Conservation (phyloP, 2,797 vertebrate species). For the Eupleurogrammus muticus region DNA sequence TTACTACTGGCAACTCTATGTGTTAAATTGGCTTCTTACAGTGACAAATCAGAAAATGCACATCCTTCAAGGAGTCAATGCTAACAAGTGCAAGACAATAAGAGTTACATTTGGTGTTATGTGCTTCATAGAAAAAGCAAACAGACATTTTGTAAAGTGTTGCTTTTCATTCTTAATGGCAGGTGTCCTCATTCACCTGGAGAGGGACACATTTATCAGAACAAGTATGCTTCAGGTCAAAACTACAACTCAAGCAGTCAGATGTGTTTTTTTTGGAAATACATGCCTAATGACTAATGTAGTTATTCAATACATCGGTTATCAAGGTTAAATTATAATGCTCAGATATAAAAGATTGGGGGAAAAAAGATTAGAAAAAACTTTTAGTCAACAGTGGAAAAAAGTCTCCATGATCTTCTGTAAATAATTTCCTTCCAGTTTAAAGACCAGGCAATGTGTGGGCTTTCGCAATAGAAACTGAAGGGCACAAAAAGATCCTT, state of each 20-base stretch:
- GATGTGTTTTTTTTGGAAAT: constrained; percentile 46
- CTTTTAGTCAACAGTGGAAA: constrained; percentile 79
- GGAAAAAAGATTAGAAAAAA: constrained; percentile 60
- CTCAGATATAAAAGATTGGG: constrained; percentile 53
- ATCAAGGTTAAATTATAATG: constrained; percentile 64
- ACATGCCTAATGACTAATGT: constrained; percentile 52
- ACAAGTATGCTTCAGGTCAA: constrained; percentile 37
- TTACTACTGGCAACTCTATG: constrained; percentile 41
- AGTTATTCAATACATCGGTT: constrained; percentile 35
- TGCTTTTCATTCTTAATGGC: constrained; percentile 42
- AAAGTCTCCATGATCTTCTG: constrained; percentile 83
- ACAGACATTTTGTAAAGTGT: constrained; percentile 31
- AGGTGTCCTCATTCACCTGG: constrained; percentile 35
- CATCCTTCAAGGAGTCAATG: constrained; percentile 44
- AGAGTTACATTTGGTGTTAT: constrained; percentile 44
- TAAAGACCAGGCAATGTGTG: constrained; percentile 72
- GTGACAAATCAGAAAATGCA: constrained; percentile 47
- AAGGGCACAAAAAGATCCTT: constrained; percentile 51
- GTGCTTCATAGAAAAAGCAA: constrained; percentile 59
- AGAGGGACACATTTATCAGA: constrained; percentile 36
- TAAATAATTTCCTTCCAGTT: constrained; percentile 90
- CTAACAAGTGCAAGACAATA: constrained; percentile 57
- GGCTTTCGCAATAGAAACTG: constrained; percentile 48
- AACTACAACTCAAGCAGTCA: constrained; percentile 49
- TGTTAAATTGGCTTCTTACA: constrained; percentile 45